Evolutionary conservation across 1,140 invertebrate species (phyloP), one percentile per base, ranked within the genome.

Genomic region (Ceratina calcarata): DNA sequence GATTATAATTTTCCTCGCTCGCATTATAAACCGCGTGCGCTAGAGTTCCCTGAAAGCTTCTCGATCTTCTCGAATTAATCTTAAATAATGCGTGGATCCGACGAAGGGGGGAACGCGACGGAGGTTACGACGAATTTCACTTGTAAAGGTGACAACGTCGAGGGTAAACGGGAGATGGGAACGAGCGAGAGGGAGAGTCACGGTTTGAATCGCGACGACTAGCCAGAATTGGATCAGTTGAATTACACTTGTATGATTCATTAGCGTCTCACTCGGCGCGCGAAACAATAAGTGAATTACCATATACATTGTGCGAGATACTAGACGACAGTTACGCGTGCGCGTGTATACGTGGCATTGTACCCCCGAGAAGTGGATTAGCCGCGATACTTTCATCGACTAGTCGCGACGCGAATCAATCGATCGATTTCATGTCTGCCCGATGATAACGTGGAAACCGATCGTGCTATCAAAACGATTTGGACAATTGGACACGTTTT

Each of bases 191-290:
- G 51, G 24, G 20, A 15, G 12, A 62, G 27, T 6, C 16, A 27
- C 24, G 12, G 20, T 6, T 22, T 10, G 79, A 77, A 80, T 69
- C 66, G 57, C 51, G 68, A 27, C 57, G 32, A 80, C 57, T 69
- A 57, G 8, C 58, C 57, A 22, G 73, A 77, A 80, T 64, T 80
- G 58, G 66, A 80, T 64, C 79, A 77, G 60, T 61, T 62, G 74
- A 77, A 80, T 80, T 80, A 80, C 67, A 80, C 79, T 69, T 77
- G 79, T 77, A 69, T 80, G 73, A 80, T 80, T 80, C 79, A 80
- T 80, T 80, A 80, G 79, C 58, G 79, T 69, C 58, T 77, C 73
- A 57, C 66, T 57, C 51, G 10, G 58, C 37, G 37, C 37, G 37
- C 6, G 65, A 69, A 22, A 80, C 79, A 80, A 77, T 80, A 80